phyloP scores from a whole-genome alignment of 2,888 invertebrate genomes.

The Coenonympha arcania region DNA sequence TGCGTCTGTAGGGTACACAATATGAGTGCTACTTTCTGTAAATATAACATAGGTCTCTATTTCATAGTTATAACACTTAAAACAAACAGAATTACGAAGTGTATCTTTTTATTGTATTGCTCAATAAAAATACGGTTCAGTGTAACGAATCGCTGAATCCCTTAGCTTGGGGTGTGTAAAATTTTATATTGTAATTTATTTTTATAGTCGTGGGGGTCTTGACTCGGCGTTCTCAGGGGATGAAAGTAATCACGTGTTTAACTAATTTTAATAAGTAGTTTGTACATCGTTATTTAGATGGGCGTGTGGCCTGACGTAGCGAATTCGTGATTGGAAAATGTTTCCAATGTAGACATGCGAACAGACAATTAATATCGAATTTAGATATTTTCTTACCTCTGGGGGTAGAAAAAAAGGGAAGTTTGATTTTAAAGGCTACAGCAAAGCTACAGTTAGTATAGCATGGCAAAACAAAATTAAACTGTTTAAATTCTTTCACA shows the following conservation, averaged over 20 bases:
- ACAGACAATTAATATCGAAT: neutral
- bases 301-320: neutral
- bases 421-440: too few species aligned
- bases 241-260: constrained; percentile 51
- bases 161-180: constrained; percentile 62
- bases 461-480: too few species aligned
- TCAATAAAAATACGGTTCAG: constrained; percentile 53
- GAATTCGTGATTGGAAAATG: neutral
- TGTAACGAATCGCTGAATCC: constrained; percentile 62
- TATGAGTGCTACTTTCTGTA: too few species aligned
- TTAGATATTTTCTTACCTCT: too few species aligned
- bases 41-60: neutral
- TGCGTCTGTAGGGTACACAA: too few species aligned
- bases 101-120: constrained; percentile 24
- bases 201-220: constrained; percentile 56
- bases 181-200: constrained; percentile 72
- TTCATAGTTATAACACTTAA: neutral
- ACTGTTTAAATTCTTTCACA: too few species aligned
- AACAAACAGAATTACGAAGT: constrained; percentile 18
- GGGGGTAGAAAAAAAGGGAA: too few species aligned
- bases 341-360: neutral
- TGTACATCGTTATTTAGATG: neutral
- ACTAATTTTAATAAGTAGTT: constrained; percentile 8
- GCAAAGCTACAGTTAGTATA: too few species aligned
- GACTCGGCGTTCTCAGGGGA: constrained; percentile 46